A percentile compares a stretch with the other conserved stretches of the same genome.
phyloP scores from a whole-genome alignment of 2,797 vertebrate genomes.

The Gobio occitaniae region DNA sequence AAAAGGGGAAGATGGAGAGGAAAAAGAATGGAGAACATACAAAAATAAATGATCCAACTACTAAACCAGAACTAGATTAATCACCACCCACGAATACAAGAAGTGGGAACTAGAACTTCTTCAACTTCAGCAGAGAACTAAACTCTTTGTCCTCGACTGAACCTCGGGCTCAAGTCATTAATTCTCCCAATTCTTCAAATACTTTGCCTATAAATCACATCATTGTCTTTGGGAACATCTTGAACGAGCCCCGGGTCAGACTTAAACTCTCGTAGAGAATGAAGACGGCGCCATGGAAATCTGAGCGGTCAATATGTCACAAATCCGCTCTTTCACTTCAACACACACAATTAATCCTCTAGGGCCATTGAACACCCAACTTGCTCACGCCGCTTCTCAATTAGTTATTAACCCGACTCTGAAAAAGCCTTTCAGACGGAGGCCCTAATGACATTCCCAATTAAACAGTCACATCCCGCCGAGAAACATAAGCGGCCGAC shows the following conservation, averaged over 20 bases:
- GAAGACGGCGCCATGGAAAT: conserved; percentile 35
- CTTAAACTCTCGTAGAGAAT: conserved; percentile 35
- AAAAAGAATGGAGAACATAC: conserved; percentile 1
- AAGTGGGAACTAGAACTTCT: neutral
- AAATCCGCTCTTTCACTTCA: conserved; percentile 39
- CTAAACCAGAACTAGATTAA: neutral
- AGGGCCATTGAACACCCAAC: conserved; percentile 46
- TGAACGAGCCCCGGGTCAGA: conserved; percentile 49
- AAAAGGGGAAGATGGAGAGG: neutral
- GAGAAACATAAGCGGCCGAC: conserved; percentile 26
- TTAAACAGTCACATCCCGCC: conserved; percentile 50
- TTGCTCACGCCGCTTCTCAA: conserved; percentile 51
- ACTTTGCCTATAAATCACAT: conserved; percentile 18
- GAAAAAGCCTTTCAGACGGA: conserved; percentile 42
- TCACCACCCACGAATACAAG: neutral
- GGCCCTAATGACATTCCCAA: conserved; percentile 49
- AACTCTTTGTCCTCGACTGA: conserved; percentile 4
- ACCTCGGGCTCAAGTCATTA: conserved; percentile 11
- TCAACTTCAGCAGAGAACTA: neutral
- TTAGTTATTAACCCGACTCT: conserved; percentile 53
- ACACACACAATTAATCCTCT: conserved; percentile 56
- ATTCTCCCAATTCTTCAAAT: conserved; percentile 3
- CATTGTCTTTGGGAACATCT: conserved; percentile 44
- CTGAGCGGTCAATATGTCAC: conserved; percentile 44
- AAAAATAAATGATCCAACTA: neutral